These are phyloP conservation scores for Actias luna DNA, from an alignment of 2,888 invertebrate genomes.

Conservation along the genomic window DNA sequence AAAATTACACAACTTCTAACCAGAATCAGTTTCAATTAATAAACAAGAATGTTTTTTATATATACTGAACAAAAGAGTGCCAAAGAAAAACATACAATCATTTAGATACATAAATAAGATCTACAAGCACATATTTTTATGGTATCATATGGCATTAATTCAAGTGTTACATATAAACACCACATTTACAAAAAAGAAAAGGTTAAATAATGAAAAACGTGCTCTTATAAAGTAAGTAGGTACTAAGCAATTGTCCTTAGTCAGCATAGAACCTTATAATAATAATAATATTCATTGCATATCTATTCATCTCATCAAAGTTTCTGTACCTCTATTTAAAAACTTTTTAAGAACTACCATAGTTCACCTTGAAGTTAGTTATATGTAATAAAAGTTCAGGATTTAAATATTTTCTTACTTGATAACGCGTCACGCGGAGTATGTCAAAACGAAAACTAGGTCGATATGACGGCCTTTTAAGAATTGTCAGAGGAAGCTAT, in stretches of 20 bases:
- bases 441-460: slow-evolving; percentile 73
- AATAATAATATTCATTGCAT: not conserved
- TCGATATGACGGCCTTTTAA: slow-evolving; percentile 42
- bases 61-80: not conserved
- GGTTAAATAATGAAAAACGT: slow-evolving; percentile 5
- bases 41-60: not conserved
- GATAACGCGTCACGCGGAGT: slow-evolving; percentile 73
- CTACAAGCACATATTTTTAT: not conserved
- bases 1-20: not conserved
- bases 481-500: slow-evolving; percentile 14
- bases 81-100: not conserved
- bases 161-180: not conserved
- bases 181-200: not conserved
- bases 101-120: not conserved
- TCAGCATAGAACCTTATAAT: slow-evolving; percentile 24
- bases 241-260: slow-evolving; percentile 20
- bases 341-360: not conserved
- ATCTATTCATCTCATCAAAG: not conserved
- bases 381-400: not conserved
- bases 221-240: slow-evolving; percentile 7
- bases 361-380: not conserved
- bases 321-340: not conserved
- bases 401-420: slow-evolving; percentile 23
- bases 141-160: no score
- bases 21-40: not conserved